phyloP scores from a whole-genome alignment of 23 tunicate species.

The Aplidium turbinatum region DNA sequence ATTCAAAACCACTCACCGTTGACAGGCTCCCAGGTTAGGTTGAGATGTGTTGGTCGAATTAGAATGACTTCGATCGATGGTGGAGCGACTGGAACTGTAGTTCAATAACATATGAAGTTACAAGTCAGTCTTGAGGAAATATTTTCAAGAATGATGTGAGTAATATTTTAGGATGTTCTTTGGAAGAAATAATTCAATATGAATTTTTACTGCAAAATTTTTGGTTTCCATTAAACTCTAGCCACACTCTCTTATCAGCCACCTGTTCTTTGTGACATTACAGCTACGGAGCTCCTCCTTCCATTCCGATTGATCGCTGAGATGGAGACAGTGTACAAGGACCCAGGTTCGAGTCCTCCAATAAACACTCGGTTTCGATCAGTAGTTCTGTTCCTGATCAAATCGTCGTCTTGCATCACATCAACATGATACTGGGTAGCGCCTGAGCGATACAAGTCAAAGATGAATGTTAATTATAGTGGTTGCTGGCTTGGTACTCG shows the following conservation, averaged over 20 bases:
- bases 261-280: slow-evolving; percentile 60
- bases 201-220: background rate
- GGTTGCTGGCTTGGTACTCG: no score
- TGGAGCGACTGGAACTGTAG: slow-evolving; percentile 57
- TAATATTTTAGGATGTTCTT: background rate
- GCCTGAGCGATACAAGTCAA: slow-evolving; percentile 1
- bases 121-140: no score
- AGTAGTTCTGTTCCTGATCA: background rate
- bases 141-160: background rate
- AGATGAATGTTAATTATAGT: no score
- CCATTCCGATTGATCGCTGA: slow-evolving; percentile 20
- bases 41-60: slow-evolving; percentile 17
- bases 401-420: background rate
- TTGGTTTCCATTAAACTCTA: background rate
- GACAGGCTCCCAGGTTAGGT: slow-evolving; percentile 36
- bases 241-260: no score
- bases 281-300: slow-evolving; percentile 9
- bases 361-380: background rate
- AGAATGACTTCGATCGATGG: background rate
- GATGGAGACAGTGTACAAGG: slow-evolving; percentile 34
- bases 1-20: slow-evolving; percentile 20
- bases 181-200: background rate
- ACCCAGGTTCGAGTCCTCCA: slow-evolving; percentile 64
- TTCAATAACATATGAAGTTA: no score
- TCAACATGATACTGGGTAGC: background rate